Base-by-base conservation (phyloP, 1,140 invertebrate species). In the Trichonephila clavata region DNA sequence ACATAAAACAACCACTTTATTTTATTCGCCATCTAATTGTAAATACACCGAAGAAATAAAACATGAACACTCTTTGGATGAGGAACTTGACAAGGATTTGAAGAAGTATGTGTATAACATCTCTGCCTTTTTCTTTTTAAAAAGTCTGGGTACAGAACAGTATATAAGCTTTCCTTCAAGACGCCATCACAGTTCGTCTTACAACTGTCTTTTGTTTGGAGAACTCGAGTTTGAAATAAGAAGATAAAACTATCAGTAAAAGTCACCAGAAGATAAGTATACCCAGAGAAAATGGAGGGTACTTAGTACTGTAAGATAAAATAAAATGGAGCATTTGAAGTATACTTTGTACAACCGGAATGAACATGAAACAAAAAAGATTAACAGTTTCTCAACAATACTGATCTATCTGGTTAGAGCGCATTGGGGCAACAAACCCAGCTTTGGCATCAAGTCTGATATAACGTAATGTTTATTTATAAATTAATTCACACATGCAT, bases 31-130 rank as follows among this genome's bases (percentile, higher is more conserved):
- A 59, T 87, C 86, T 87, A 87, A 16, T 87, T 61, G 57, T 87
- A 63, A 63, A 87, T 65, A 87, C 59, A 87, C 60, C 86, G 60
- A 87, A 87, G 86, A 87, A 87, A 87, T 87, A 87, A 87, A 92
- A 93, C 68, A 87, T 93, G 86, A 93, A 93, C 92, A 93, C 92
- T 93, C 92, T 93, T 93, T 88, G 92, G 92, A 68, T 63, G 60
- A 93, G 92, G 92, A 93, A 93, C 92, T 93, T 93, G 92, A 93
- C 65, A 93, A 87, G 92, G 92, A 86, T 86, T 80, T 87, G 92
- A 88, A 77, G 84, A 87, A 93, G n/a, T 71, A 39, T 89, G 32
- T 24, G 60, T n/a, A 71, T n/a, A 87, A 87, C 6, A 65, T 87
- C 86, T 87, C 27, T 63, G 24, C 65, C 65, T 24, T 24, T 68